Base-by-base conservation (phyloP, 1,140 invertebrate genomes). In the Zaprionus ornatus region DNA sequence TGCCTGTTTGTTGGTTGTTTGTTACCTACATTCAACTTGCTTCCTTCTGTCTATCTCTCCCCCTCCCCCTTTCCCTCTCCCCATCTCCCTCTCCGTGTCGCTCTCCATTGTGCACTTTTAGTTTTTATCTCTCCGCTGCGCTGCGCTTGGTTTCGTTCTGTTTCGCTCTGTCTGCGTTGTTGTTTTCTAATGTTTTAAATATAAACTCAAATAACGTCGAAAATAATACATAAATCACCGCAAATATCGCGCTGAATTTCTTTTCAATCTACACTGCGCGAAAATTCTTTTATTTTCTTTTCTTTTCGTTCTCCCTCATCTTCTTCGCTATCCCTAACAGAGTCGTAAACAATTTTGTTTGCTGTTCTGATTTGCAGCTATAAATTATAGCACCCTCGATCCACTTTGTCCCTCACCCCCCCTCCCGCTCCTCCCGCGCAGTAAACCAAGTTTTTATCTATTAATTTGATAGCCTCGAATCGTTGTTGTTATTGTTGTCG, bases 131-230 rank as follows among this genome's bases (percentile, higher is more conserved):
- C 37, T 59, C 35, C 17, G 45, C 27, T 68, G 25, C 57, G 17
- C 55, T 48, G 10, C 13, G 32, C 45, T 32, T 10, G 17, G 10
- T 40, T 56, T 60, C 27, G n/a, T 13, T 52, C 45, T 10, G 29
- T 17, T 37, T 32, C 15, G 29, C 32, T 12, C 32, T 56, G 55
- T 48, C 19, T 67, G 57, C 25, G 52, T 45, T 62, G 17, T 40
- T 70, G 70, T 69, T 80, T 69, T 77, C 80, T 90, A 87, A 87
- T 87, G 84, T 73, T 90, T 88, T 88, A 90, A 90, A 88, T 90
- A 88, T 88, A 90, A 81, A 88, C 84, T 90, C 85, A 82, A 78
- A 88, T 88, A 88, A 90, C 79, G 85, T 82, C 67, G 74, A 88
- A 87, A 88, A 88, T 88, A 87, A 80, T 75, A 63, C 81, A 90